These are phyloP conservation scores for Drosophila ustulata DNA, from an alignment of 2,888 invertebrate species.

Conservation along the genomic window DNA sequence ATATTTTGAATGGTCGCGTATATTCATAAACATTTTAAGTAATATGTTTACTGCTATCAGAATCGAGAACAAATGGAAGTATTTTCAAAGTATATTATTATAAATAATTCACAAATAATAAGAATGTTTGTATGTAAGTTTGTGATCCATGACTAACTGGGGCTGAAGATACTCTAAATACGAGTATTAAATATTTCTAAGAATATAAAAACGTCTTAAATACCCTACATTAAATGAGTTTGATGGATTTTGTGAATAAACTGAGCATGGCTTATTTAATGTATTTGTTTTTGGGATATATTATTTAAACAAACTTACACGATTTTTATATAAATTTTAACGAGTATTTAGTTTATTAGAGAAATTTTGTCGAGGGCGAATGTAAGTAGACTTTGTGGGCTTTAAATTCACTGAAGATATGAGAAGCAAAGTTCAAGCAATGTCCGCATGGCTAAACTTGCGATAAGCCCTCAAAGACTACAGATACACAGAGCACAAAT, in stretches of 20 bases:
- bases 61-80: neutral
- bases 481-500: slow-evolving; percentile 4
- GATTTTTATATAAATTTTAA: neutral
- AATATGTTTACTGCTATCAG: neutral
- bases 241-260: no score
- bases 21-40: slow-evolving; percentile 3
- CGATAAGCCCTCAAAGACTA: slow-evolving; percentile 30
- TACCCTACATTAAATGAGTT: neutral
- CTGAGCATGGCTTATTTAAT: no score
- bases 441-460: slow-evolving; percentile 26
- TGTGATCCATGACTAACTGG: neutral
- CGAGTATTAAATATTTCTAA: neutral
- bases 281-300: no score
- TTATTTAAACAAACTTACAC: no score
- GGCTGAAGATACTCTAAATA: neutral
- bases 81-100: neutral
- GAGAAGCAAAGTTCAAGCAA: slow-evolving; percentile 28
- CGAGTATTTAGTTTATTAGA: neutral
- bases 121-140: neutral
- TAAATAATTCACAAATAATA: neutral
- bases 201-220: neutral
- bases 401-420: slow-evolving; percentile 22
- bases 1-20: slow-evolving; percentile 2
- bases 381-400: neutral
- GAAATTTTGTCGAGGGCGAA: neutral